phyloP scores from a whole-genome alignment of 2,888 invertebrate species.

The Danaus chrysippus region DNA sequence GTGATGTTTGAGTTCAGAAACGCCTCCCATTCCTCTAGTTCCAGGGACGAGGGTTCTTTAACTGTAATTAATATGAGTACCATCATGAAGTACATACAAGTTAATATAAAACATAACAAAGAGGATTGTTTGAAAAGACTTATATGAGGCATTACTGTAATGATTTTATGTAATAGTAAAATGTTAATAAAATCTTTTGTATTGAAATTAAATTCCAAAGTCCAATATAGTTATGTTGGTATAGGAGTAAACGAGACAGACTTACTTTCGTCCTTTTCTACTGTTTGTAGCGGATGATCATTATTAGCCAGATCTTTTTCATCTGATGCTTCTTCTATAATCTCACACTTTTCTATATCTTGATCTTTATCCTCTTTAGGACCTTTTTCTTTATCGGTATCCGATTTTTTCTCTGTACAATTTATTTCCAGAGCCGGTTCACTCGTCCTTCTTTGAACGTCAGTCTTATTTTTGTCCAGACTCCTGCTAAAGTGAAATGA shows the following conservation, averaged over 20 bases:
- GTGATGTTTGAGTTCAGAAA: conserved; percentile 89
- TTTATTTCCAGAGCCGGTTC: conserved; percentile 64
- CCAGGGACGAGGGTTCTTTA: conserved; percentile 82
- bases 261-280: conserved; percentile 60
- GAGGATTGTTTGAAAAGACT: too few species aligned
- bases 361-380: conserved; percentile 69
- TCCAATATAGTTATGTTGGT: not conserved
- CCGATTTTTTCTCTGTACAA: conserved; percentile 43
- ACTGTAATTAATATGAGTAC: conserved; percentile 42
- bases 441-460: conserved; percentile 64
- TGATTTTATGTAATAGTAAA: too few species aligned
- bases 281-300: conserved; percentile 51
- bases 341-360: conserved; percentile 65
- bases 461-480: conserved; percentile 68
- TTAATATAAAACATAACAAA: too few species aligned
- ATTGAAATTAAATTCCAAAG: too few species aligned
- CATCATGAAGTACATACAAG: not conserved
- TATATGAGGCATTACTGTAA: too few species aligned
- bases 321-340: conserved; percentile 65
- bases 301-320: conserved; percentile 68
- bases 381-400: conserved; percentile 51
- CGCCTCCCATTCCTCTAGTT: conserved; percentile 92
- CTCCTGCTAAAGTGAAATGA: conserved; percentile 72
- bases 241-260: conserved; percentile 9
- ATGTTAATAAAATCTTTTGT: too few species aligned